Evolutionary conservation across 2,113 vertebrate genomes (phyloP).

Genomic region (Epinephelus cyanopodus): DNA sequence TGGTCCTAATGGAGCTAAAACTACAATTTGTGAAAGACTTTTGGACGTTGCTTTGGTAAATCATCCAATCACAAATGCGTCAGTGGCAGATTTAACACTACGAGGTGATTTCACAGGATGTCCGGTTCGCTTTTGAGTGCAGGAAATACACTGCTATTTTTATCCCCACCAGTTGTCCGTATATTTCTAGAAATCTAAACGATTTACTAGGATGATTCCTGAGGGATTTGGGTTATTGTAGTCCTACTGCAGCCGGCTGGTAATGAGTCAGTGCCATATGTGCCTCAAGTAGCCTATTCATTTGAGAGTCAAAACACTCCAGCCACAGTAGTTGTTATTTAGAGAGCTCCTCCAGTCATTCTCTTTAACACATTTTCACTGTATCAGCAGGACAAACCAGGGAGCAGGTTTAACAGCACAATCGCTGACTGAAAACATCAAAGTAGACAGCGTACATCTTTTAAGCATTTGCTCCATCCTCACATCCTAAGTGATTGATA

Average conservation of each 20-base stretch:
- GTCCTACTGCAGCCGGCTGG: background rate
- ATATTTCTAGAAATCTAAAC: background rate
- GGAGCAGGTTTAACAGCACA: background rate
- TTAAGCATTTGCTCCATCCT: conserved; percentile 17
- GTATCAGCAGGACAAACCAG: background rate
- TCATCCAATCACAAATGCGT: conserved; percentile 20
- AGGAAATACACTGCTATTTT: conserved; percentile 5
- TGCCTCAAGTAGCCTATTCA: background rate
- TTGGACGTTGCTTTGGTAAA: conserved; percentile 8
- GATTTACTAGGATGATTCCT: background rate
- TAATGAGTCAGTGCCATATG: conserved; percentile 12
- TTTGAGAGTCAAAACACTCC: background rate
- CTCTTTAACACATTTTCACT: conserved; percentile 1
- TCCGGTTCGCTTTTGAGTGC: conserved; percentile 5
- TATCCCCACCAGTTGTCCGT: background rate
- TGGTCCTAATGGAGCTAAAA: conserved; percentile 9
- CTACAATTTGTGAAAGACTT: conserved; percentile 22
- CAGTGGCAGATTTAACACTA: conserved; percentile 4
- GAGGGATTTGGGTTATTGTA: background rate
- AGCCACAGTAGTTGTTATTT: conserved; percentile 4
- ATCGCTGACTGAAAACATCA: background rate
- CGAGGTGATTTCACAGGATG: background rate
- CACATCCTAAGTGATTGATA: conserved; percentile 45
- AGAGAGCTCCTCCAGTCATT: conserved; percentile 1
- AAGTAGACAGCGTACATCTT: conserved; percentile 11